These are phyloP conservation scores for Gymnogyps californianus DNA, from an alignment of 2,113 vertebrate species.

Conservation along the genomic window DNA sequence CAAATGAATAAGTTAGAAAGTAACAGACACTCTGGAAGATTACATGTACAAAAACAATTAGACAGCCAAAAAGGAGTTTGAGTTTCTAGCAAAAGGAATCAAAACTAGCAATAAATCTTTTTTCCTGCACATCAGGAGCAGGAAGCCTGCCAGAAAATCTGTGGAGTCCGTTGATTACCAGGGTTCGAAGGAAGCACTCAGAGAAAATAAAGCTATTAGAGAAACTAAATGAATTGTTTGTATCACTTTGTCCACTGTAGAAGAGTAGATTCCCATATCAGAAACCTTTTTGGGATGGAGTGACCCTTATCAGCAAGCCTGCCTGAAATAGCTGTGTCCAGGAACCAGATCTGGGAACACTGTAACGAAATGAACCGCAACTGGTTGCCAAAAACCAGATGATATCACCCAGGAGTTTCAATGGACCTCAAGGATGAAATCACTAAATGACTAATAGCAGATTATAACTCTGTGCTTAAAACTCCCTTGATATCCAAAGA, in stretches of 20 bases:
- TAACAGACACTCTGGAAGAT: constrained; percentile 21
- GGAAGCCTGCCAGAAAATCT: constrained; percentile 12
- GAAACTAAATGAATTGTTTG: neutral
- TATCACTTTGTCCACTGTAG: neutral
- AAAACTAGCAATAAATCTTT: constrained; percentile 13
- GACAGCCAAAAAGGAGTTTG: neutral
- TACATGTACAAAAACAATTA: constrained; percentile 25
- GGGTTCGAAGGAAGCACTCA: neutral
- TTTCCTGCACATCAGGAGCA: neutral
- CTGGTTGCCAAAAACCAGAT: neutral
- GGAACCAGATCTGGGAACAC: neutral
- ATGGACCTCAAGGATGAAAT: neutral
- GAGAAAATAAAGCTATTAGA: constrained; percentile 7
- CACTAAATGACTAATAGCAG: neutral
- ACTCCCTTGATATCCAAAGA: neutral
- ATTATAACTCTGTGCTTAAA: neutral
- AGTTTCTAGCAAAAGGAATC: constrained; percentile 20
- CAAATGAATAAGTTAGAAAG: constrained; percentile 6
- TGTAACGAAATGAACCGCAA: neutral
- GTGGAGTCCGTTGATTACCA: neutral
- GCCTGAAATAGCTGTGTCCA: neutral
- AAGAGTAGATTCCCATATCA: neutral
- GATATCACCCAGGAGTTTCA: neutral
- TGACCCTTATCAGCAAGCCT: neutral
- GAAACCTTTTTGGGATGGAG: neutral